phyloP scores from a whole-genome alignment of 1,140 invertebrate species.

The Trichonephila clavipes region DNA sequence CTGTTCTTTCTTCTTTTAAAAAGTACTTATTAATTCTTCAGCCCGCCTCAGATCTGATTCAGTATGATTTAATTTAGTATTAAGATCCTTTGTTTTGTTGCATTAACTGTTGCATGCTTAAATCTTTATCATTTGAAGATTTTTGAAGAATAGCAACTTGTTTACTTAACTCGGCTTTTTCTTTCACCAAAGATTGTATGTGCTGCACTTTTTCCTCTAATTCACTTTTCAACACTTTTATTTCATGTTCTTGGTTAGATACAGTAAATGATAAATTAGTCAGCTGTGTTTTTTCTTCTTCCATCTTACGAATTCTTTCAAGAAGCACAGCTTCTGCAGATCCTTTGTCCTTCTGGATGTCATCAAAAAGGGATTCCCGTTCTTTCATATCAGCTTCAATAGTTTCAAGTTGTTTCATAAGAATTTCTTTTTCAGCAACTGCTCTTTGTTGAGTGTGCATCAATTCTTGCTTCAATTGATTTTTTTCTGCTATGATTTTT shows the following conservation, averaged over 20 bases:
- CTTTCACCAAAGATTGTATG: slow-evolving; percentile 80
- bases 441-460: slow-evolving; percentile 80
- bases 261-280: slow-evolving; percentile 79
- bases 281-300: slow-evolving; percentile 80
- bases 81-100: slow-evolving; percentile 80
- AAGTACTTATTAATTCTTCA: slow-evolving; percentile 80
- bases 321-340: slow-evolving; percentile 80
- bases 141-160: slow-evolving; percentile 80
- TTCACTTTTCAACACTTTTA: slow-evolving; percentile 80
- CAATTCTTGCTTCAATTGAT: slow-evolving; percentile 80
- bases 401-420: slow-evolving; percentile 82
- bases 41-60: slow-evolving; percentile 79
- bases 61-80: slow-evolving; percentile 80
- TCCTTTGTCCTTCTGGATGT: slow-evolving; percentile 81
- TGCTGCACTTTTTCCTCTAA: slow-evolving; percentile 80
- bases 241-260: slow-evolving; percentile 80
- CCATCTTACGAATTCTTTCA: slow-evolving; percentile 80
- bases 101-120: slow-evolving; percentile 80
- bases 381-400: slow-evolving; percentile 83
- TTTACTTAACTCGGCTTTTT: slow-evolving; percentile 81
- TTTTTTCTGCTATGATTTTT: slow-evolving; percentile 80
- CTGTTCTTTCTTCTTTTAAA: slow-evolving; percentile 82
- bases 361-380: slow-evolving; percentile 81
- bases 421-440: slow-evolving; percentile 81
- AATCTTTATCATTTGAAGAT: slow-evolving; percentile 81